Conservation (phyloP, 2,888 invertebrate genomes). For the Drosophila subquinaria region DNA sequence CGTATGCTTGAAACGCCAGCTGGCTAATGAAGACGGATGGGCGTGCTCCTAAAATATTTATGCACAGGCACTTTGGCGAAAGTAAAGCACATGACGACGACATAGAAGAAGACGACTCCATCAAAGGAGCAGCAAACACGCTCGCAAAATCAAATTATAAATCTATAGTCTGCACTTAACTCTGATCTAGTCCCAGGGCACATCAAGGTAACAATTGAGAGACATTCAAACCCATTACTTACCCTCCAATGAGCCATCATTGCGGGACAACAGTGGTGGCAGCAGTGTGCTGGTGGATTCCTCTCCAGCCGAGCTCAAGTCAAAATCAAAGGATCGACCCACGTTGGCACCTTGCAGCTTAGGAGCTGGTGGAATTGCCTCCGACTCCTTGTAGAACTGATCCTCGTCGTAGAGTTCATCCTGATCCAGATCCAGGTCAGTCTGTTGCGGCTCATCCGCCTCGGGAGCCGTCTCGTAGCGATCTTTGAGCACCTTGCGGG, state of each 20-base stretch:
- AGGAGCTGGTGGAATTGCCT: conserved; percentile 87
- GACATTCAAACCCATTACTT: conserved; percentile 36
- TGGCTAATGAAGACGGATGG: conserved; percentile 74
- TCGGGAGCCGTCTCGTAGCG: conserved; percentile 92
- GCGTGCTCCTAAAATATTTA: conserved; percentile 65
- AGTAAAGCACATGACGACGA: conserved; percentile 21
- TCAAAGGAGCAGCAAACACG: conserved; percentile 34
- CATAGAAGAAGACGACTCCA: conserved; percentile 36
- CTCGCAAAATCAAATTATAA: conserved; percentile 46
- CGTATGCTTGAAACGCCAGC: conserved; percentile 25
- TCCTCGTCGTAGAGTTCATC: conserved; percentile 87
- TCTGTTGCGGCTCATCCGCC: conserved; percentile 90
- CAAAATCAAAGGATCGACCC: conserved; percentile 76
- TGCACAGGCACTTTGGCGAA: conserved; percentile 53
- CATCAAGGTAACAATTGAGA: background rate
- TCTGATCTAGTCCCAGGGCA: conserved; percentile 7
- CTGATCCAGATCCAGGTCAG: conserved; percentile 86
- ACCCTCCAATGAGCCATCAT: conserved; percentile 84
- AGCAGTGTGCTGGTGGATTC: conserved; percentile 75
- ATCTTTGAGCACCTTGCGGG: conserved; percentile 93
- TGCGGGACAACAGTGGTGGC: conserved; percentile 81
- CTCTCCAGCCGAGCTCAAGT: conserved; percentile 40
- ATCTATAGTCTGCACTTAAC: conserved; percentile 30
- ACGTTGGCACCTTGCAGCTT: conserved; percentile 85
- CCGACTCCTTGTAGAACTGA: conserved; percentile 87